phyloP scores from a whole-genome alignment of 2,113 vertebrate species.

The Lamprotornis superbus region DNA sequence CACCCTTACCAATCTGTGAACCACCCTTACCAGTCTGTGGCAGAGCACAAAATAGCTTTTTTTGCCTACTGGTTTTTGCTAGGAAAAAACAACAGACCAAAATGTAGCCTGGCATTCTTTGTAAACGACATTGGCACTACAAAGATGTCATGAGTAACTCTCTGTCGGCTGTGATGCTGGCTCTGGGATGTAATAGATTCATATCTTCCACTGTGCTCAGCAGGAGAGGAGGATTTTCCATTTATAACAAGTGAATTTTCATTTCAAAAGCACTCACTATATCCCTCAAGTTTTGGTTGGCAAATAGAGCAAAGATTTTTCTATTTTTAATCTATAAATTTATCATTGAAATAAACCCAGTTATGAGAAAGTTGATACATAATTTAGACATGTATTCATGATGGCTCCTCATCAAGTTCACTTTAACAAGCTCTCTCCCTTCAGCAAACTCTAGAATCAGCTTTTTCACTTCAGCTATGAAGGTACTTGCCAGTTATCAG shows the following conservation, averaged over 20 bases:
- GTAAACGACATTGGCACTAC: neutral
- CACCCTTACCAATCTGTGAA: neutral
- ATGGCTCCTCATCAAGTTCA: neutral
- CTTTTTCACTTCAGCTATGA: neutral
- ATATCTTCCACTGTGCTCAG: neutral
- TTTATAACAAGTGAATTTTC: neutral
- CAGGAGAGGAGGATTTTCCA: neutral
- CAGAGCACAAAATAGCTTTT: neutral
- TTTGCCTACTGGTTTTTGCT: neutral
- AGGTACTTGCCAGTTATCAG: neutral
- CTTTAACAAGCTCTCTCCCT: neutral
- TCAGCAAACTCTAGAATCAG: neutral
- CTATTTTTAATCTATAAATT: neutral
- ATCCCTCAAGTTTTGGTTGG: neutral
- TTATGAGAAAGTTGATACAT: neutral
- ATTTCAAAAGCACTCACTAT: neutral
- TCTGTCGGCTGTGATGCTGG: fast-evolving
- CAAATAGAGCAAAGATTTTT: neutral
- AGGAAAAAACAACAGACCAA: neutral
- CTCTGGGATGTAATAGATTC: neutral
- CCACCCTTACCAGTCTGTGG: neutral
- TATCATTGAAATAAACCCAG: neutral
- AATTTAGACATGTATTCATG: neutral
- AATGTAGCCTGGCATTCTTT: neutral
- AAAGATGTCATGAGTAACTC: neutral